phyloP scores from a whole-genome alignment of 1,140 invertebrate species.

The Calliopsis andreniformis region DNA sequence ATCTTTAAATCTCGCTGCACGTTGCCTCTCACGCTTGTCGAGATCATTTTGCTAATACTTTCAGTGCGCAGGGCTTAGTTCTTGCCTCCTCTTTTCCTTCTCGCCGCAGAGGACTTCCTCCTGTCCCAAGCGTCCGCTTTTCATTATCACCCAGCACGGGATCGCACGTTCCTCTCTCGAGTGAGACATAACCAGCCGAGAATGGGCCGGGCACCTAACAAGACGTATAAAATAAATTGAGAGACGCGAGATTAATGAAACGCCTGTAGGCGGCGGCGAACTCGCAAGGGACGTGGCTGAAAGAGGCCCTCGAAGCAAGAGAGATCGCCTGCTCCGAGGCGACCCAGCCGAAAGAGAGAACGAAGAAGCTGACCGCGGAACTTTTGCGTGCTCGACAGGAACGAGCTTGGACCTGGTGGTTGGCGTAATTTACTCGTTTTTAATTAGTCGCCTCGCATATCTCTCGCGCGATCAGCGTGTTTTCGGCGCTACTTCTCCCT shows the following conservation, averaged over 20 bases:
- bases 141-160: constrained; percentile 65
- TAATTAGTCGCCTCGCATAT: constrained; percentile 70
- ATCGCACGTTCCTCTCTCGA: constrained; percentile 66
- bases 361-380: constrained; percentile 1
- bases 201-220: constrained; percentile 73
- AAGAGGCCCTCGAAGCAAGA: constrained; percentile 67
- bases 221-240: constrained; percentile 81
- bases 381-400: constrained; percentile 24
- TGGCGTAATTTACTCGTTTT: constrained; percentile 79
- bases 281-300: constrained; percentile 73
- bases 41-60: constrained; percentile 7
- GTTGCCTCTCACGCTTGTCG: neutral
- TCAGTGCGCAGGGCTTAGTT: neutral
- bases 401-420: constrained; percentile 30
- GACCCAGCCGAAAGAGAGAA: neutral
- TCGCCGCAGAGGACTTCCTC: constrained; percentile 19
- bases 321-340: constrained; percentile 45
- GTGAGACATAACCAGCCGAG: constrained; percentile 74
- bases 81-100: constrained; percentile 19
- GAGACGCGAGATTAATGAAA: constrained; percentile 81
- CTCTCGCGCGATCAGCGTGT: constrained; percentile 1
- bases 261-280: constrained; percentile 75
- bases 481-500: neutral
- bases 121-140: constrained; percentile 45
- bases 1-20: too few species aligned